These are phyloP conservation scores for Clarias macrocephalus DNA, from an alignment of 2,113 vertebrate species.

Conservation along the genomic window DNA sequence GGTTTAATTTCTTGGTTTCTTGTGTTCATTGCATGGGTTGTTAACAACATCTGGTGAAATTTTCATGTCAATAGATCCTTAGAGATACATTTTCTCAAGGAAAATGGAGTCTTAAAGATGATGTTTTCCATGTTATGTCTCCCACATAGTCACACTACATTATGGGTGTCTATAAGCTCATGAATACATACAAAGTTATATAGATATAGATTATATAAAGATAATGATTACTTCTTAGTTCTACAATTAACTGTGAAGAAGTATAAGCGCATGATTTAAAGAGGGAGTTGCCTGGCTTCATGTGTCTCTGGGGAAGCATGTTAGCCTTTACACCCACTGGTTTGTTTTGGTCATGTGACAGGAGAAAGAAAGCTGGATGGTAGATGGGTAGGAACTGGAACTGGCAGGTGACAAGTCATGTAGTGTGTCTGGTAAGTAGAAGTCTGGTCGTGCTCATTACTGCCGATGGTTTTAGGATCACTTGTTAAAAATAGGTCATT, in stretches of 20 bases:
- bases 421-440: neutral
- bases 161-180: neutral
- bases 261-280: neutral
- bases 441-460: neutral
- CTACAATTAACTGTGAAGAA: neutral
- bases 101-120: too few species aligned
- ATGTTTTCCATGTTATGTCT: neutral
- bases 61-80: too few species aligned
- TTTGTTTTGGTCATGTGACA: neutral
- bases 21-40: too few species aligned
- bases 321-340: neutral
- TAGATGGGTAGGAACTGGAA: neutral
- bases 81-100: too few species aligned
- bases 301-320: neutral
- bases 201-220: too few species aligned
- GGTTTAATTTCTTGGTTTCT: too few species aligned
- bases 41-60: too few species aligned
- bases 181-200: neutral
- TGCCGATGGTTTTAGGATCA: neutral
- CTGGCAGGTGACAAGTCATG: neutral
- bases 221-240: neutral
- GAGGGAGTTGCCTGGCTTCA: neutral
- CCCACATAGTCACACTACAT: neutral
- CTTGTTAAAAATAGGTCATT: neutral
- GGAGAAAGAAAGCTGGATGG: neutral